Percentiles rank a stretch among this genome's conserved stretches.
These are phyloP conservation scores for Drosophila kuntzei DNA, from an alignment of 2,888 invertebrate genomes.

Conservation along the genomic window DNA sequence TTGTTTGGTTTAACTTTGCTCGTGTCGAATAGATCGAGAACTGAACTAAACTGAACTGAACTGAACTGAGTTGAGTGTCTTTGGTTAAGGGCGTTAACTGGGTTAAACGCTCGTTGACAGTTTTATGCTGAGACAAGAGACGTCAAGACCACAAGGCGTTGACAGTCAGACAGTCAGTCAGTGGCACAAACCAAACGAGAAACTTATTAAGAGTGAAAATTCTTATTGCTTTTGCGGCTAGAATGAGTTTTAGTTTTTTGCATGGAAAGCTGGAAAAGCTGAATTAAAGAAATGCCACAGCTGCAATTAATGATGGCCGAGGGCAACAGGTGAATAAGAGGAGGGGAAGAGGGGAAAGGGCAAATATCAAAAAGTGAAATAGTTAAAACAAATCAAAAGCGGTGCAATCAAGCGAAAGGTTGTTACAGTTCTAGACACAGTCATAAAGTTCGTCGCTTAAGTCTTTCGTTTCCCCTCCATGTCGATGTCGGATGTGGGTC, in stretches of 20 bases:
- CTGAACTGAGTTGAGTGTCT: constrained; percentile 31
- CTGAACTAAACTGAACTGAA: constrained; percentile 17
- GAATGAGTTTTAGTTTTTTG: constrained; percentile 64
- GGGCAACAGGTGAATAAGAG: constrained; percentile 9
- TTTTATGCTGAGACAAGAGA: constrained; percentile 63
- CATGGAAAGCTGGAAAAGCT: constrained; percentile 66
- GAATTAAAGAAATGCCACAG: constrained; percentile 43
- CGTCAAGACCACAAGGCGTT: constrained; percentile 47
- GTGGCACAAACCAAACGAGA: constrained; percentile 75
- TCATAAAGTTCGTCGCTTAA: constrained; percentile 42
- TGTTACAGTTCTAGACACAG: constrained; percentile 45
- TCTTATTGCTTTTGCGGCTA: constrained; percentile 42
- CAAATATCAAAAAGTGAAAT: constrained; percentile 70
- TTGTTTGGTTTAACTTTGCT: constrained; percentile 27
- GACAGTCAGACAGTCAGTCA: constrained; percentile 74
- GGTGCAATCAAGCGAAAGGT: constrained; percentile 57
- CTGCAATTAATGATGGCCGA: constrained; percentile 62
- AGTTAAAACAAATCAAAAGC: constrained; percentile 60
- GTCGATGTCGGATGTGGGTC: constrained; percentile 24
- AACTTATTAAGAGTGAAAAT: constrained; percentile 80
- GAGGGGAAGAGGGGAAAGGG: background rate
- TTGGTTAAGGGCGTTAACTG: constrained; percentile 75
- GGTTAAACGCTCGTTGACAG: constrained; percentile 78
- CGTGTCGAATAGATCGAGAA: constrained; percentile 54
- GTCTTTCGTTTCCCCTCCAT: constrained; percentile 31